Base-by-base conservation (phyloP, 2,888 invertebrate species). In the Agrypnus murinus region DNA sequence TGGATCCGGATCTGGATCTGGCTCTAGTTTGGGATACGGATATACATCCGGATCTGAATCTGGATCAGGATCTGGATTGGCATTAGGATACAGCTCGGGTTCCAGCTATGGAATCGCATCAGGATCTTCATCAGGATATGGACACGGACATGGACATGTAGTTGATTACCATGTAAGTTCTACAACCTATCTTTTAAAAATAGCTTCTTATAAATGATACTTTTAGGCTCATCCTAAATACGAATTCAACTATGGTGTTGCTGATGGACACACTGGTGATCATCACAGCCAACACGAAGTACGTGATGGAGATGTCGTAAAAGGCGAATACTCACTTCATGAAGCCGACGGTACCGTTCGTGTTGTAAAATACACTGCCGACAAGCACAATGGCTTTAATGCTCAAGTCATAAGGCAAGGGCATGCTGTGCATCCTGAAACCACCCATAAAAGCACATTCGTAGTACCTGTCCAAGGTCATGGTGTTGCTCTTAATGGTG, bases 211-310 rank as follows among this genome's bases (percentile, higher is more conserved):
- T n/a, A n/a, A n/a, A n/a, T n/a, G n/a, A n/a, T n/a, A n/a, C n/a
- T n/a, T n/a, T n/a, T n/a, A 91, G 91, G 90, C 91, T 14, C 90
- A 90, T 77, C 90, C 91, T 32, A 88, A 89, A 80, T 89, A 89
- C 78, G 85, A 81, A 63, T 89, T 89, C 82, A 89, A 89, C 76
- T 89, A 89, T 74, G 89, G 89, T 32, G 89, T 89, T 32, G 87
- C 88, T 67, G 89, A 89, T 80, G 87, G 87, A 78, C 88, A 88
- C 78, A 88, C 87, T 0, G 88, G 88, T 9, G 89, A 89, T 77
- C 88, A 88, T 71, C 89, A 89, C 80, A 87, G 87, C 1, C 89
- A 89, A 74, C 87, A 88, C 64, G 89, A 89, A 77, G 86, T 86
- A 66, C 84, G 89, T 55, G 87, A 88, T 72, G 87, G 87, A 9